Evolutionary conservation across 2,888 invertebrate genomes (phyloP).

Genomic region (Sarcophaga rosellei): DNA sequence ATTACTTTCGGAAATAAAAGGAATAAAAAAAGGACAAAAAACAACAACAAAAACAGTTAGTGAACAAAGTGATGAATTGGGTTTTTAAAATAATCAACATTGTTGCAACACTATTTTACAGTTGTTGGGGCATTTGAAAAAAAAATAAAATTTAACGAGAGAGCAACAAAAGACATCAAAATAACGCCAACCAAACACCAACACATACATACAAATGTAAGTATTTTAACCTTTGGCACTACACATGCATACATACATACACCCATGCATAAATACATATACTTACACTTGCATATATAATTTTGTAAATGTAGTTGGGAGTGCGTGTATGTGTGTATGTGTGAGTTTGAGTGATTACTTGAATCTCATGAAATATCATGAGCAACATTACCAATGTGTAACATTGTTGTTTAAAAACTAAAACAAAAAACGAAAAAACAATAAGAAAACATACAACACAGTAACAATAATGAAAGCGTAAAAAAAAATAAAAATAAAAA

Average conservation of each 20-base stretch:
- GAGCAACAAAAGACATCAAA: neutral
- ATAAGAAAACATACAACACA: constrained; percentile 33
- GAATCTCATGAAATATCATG: neutral
- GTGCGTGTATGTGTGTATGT: constrained; percentile 8
- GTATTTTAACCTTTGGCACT: neutral
- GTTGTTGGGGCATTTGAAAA: constrained; percentile 42
- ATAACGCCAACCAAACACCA: neutral
- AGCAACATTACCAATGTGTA: constrained; percentile 19
- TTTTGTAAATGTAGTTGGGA: no score
- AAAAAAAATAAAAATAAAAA: neutral
- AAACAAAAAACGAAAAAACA: no score
- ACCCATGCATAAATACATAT: no score
- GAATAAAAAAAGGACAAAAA: no score
- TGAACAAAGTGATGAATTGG: constrained; percentile 55
- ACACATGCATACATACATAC: no score
- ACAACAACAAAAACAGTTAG: neutral
- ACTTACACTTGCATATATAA: neutral
- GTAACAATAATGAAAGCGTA: constrained; percentile 19
- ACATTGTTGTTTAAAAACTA: constrained; percentile 27
- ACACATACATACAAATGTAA: neutral
- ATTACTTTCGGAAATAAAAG: constrained; percentile 16
- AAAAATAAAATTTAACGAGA: constrained; percentile 6
- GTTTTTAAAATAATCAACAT: constrained; percentile 59
- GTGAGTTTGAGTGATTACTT: neutral
- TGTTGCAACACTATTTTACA: constrained; percentile 53